phyloP scores from a whole-genome alignment of 2,888 invertebrate genomes.

The Drosophila lutescens region DNA sequence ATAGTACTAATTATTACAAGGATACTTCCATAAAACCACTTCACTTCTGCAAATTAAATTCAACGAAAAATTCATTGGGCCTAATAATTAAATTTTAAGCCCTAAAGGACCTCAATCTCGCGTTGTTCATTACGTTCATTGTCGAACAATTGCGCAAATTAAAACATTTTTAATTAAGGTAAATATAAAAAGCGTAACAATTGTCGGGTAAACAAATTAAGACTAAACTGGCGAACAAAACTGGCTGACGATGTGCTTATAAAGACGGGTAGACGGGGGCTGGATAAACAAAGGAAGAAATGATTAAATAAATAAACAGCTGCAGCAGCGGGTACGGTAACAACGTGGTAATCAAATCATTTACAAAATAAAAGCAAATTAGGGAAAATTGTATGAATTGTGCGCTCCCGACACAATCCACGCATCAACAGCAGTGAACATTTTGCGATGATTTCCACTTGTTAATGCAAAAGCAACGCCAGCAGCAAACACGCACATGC shows the following conservation, averaged over 20 bases:
- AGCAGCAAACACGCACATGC: conserved; percentile 29
- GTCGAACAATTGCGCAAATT: conserved; percentile 47
- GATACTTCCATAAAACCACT: no score
- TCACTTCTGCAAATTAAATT: neutral
- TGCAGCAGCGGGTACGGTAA: conserved; percentile 28
- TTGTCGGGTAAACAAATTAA: conserved; percentile 65
- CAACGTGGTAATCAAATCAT: conserved; percentile 70
- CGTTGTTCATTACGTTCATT: neutral
- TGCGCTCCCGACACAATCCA: conserved; percentile 34
- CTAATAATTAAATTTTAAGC: neutral
- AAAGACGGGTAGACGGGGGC: conserved; percentile 21
- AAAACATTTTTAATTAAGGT: conserved; percentile 73
- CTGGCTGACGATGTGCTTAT: conserved; percentile 21
- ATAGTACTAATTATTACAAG: no score
- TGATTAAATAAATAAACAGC: conserved; percentile 50
- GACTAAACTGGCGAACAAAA: conserved; percentile 42
- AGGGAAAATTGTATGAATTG: conserved; percentile 66
- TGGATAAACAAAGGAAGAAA: conserved; percentile 42
- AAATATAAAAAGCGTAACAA: conserved; percentile 59
- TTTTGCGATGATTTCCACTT: conserved; percentile 45
- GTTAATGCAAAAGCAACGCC: conserved; percentile 45
- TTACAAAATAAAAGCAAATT: conserved; percentile 73
- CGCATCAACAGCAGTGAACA: conserved; percentile 12
- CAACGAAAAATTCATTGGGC: neutral
- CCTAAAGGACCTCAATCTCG: neutral